These are phyloP conservation scores for Lottia gigantea DNA, from an alignment of 2,888 invertebrate genomes.

Conservation along the genomic window DNA sequence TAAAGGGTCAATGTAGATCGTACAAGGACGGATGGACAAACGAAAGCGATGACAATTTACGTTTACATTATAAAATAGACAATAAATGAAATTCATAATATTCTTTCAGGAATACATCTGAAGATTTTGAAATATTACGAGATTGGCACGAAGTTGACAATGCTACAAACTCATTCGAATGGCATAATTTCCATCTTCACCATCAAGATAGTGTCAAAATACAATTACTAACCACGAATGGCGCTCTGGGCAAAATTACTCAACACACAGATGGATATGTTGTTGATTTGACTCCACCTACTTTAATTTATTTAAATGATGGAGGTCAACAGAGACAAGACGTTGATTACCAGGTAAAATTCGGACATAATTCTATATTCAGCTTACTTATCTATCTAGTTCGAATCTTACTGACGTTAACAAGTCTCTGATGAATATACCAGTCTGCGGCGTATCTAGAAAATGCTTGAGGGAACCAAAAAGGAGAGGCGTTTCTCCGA, in stretches of 20 bases:
- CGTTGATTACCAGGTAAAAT: constrained; percentile 40
- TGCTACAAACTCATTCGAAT: constrained; percentile 31
- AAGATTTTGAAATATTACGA: constrained; percentile 29
- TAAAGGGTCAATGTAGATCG: no score
- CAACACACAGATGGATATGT: constrained; percentile 38
- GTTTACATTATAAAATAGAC: no score
- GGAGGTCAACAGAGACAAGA: constrained; percentile 32
- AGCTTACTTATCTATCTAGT: no score
- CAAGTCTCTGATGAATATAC: no score
- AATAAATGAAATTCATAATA: no score
- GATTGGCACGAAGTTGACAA: constrained; percentile 36
- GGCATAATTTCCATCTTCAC: constrained; percentile 46
- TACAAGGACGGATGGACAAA: no score
- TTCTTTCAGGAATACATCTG: constrained; percentile 25
- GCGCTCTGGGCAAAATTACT: constrained; percentile 38
- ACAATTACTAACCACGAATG: constrained; percentile 41
- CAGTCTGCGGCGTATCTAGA: no score
- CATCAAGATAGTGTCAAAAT: constrained; percentile 46
- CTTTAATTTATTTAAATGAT: constrained; percentile 38
- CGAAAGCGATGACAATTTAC: no score
- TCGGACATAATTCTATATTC: no score
- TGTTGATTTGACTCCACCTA: constrained; percentile 51
- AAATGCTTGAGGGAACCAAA: no score
- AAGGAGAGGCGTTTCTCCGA: no score
- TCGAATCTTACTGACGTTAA: no score